These are phyloP conservation scores for Pollenia angustigena DNA, from an alignment of 2,888 invertebrate species.

Conservation along the genomic window DNA sequence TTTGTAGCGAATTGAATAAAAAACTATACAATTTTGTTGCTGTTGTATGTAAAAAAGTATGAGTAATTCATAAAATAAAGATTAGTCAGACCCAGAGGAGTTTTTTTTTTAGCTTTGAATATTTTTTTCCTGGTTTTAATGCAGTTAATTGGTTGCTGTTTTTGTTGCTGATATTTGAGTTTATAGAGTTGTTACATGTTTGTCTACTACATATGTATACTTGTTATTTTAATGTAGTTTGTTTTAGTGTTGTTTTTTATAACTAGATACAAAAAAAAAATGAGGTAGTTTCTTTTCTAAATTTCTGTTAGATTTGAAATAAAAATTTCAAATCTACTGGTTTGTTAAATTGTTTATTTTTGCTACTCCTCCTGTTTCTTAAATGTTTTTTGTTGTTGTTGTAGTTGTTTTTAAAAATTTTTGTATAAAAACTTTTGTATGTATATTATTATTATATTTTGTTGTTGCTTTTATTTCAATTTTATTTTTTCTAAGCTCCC, in stretches of 20 bases:
- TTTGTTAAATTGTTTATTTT: constrained; percentile 26
- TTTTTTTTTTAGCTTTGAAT: constrained; percentile 56
- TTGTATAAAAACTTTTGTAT: not conserved
- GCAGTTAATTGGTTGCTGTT: constrained; percentile 52
- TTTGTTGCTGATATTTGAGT: constrained; percentile 62
- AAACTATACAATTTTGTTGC: constrained; percentile 58
- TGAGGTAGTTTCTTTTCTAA: constrained; percentile 62
- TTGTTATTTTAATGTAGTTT: constrained; percentile 4
- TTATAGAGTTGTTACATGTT: constrained; percentile 26
- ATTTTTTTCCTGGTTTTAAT: constrained; percentile 63
- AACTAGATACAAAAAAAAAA: constrained; percentile 55
- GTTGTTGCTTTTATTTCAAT: constrained; percentile 34
- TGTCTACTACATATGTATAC: not conserved
- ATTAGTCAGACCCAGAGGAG: constrained; percentile 74
- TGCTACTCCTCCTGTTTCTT: constrained; percentile 50
- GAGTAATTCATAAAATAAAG: constrained; percentile 69
- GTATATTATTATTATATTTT: constrained; percentile 31
- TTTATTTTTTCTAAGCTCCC: constrained; percentile 65
- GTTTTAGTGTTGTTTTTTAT: constrained; percentile 23
- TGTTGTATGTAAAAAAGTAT: constrained; percentile 67
- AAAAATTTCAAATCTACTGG: constrained; percentile 63
- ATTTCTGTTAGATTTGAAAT: constrained; percentile 61
- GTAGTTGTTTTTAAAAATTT: not conserved
- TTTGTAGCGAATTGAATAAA: constrained; percentile 59
- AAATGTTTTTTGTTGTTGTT: constrained; percentile 9